phyloP scores from a whole-genome alignment of 1,140 invertebrate genomes.

The Drosophila sproati region DNA sequence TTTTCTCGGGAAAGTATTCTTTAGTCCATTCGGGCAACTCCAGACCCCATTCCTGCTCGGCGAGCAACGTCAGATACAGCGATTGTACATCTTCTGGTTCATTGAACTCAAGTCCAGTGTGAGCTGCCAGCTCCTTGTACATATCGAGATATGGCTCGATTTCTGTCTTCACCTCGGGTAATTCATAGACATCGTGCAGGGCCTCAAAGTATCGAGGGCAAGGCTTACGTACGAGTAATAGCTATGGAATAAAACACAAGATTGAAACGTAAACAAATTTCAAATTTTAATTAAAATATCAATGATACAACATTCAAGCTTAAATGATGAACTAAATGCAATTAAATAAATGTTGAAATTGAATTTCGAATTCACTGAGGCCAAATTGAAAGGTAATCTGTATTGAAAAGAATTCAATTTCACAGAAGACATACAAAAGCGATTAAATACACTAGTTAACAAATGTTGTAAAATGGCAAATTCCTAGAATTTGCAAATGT shows the following conservation, averaged over 20 bases:
- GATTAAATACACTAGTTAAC: too few relatives aligned
- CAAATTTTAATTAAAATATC: too few relatives aligned
- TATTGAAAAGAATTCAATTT: too few relatives aligned
- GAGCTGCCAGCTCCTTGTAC: constrained; percentile 85
- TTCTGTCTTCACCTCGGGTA: constrained; percentile 85
- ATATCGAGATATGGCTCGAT: constrained; percentile 86
- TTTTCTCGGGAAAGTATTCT: constrained; percentile 87
- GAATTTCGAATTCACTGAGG: too few relatives aligned
- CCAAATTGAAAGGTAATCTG: too few relatives aligned
- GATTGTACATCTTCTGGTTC: constrained; percentile 88
- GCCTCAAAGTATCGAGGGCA: constrained; percentile 87
- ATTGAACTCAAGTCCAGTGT: constrained; percentile 86
- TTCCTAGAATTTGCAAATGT: too few relatives aligned
- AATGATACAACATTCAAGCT: too few relatives aligned
- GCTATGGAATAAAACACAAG: constrained; percentile 69
- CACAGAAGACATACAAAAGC: too few relatives aligned
- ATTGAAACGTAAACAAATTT: too few relatives aligned
- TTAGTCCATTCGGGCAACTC: constrained; percentile 88
- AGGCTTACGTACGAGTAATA: constrained; percentile 86
- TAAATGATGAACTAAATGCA: too few relatives aligned
- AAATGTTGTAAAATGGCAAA: too few relatives aligned
- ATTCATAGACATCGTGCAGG: constrained; percentile 85
- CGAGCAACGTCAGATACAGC: constrained; percentile 88
- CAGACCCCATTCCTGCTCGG: constrained; percentile 87
- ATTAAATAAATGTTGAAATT: too few relatives aligned